Evolutionary conservation across 2,797 vertebrate genomes (phyloP), one percentile per base, ranked within the genome.

Genomic region (Benthosema pterotum): DNA sequence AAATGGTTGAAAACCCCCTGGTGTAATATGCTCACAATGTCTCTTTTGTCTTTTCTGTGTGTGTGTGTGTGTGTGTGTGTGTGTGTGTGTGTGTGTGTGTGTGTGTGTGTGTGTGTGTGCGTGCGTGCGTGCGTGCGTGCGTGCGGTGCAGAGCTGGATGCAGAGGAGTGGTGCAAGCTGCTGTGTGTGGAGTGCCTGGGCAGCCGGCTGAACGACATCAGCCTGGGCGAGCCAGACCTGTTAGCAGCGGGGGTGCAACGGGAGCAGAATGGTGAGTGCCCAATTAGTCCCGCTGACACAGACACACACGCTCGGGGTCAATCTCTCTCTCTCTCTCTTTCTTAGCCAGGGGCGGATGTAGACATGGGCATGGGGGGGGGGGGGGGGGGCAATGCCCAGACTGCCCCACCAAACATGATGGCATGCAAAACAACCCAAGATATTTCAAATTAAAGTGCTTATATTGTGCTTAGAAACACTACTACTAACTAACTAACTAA

Each of bases 101-200:
- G 43, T 13, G 18, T 28, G 42, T 22, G 19, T 18, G 7, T 51
- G 49, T 18, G 7, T 18, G 18, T 57, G 32, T 52, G 19, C 8
- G 51, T 53, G 22, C 14, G 52, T 46, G 42, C 22, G 60, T 57
- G 18, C 32, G 46, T 74, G 49, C 83, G 60, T 76, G 22, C 22
- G 22, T 25, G 75, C 88, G 99, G 22, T 25, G 75, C 88, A 99
- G 98, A 99, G 85, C 91, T 99, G 83, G 98, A 99, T 82, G 97
- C 98, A 0, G 98, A 99, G 86, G 97, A 99, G 69, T 99, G 98
- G 98, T 99, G 95, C 83, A 99, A 99, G 78, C 94, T 97, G 78
- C 94, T 99, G 76, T 99, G 95, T 67, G 85, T 96, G 90, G 98
- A 99, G 87, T 99, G 97, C 79, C 90, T 99, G 81, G 96, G 96